Evolutionary conservation across 2,797 vertebrate species (phyloP), one percentile per base, ranked within the genome.

Genomic region (Pelochelys cantorii): DNA sequence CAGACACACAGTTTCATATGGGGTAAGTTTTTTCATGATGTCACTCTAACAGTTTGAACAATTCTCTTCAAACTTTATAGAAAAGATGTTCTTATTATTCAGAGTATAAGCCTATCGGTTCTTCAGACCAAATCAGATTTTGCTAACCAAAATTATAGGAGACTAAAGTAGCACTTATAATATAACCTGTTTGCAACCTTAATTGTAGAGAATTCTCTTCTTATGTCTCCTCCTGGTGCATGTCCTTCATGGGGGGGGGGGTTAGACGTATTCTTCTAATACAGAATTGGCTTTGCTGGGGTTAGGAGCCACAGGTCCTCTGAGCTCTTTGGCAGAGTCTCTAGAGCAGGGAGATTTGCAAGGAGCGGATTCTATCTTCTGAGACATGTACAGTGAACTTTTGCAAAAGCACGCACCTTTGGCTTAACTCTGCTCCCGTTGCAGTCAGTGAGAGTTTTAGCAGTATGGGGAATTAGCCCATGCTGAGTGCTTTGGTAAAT

Each of bases 131-230:
- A 52, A 13, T 12, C 42, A 52, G 55, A 27, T 52, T 75, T 87
- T 71, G 6, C 8, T 42, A n/a, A 88, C 55, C 68, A 48, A 85
- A 88, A 37, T 0, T 1, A 77, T 3, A 11, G 11, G 29, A 9
- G 56, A 55, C 55, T 81, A 27, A 4, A 81, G 0, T 20, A 4
- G n/a, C 1, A 17, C n/a, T 88, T 0, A 0, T 17, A 52, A 7
- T 37, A 54, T 54, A 74, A 74, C 29, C 22, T 4, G 1, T 88
- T 31, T 75, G 52, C 89, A 83, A 83, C 55, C n/a, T 74, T 42
- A 42, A 42, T 74, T 74, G 37, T 71, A 20, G 68, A 71, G 34
- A 71, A 37, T 37, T 31, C 20, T 83, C 0, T 56, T 75, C 65
- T 93, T 4, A 2, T 85, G 82, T 86, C 27, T 75, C n/a, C 6